phyloP scores from a whole-genome alignment of 2,888 invertebrate genomes.

The Amphipoea oculea region DNA sequence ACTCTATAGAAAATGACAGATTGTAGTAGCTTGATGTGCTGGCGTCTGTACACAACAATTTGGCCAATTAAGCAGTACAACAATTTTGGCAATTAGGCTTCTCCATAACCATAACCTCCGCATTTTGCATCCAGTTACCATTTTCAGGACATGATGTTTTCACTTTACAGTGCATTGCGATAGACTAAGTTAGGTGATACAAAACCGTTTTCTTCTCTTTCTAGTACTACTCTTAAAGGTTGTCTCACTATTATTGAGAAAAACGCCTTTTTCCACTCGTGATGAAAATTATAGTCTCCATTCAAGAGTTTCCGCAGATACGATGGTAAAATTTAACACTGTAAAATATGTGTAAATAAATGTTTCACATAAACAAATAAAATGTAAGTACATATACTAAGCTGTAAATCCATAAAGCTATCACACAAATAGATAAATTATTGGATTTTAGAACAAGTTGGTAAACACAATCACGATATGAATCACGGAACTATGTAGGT shows the following conservation, averaged over 20 bases:
- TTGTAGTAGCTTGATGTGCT: no score
- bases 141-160: background rate
- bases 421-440: conserved; percentile 5
- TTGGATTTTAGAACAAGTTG: conserved; percentile 1
- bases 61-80: no score
- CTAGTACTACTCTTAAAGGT: background rate
- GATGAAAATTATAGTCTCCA: background rate
- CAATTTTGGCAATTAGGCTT: background rate
- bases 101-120: background rate
- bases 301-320: background rate
- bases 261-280: background rate
- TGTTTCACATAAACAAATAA: background rate
- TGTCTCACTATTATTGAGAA: background rate
- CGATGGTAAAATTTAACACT: background rate
- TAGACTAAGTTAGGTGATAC: background rate
- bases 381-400: background rate
- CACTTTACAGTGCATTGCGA: background rate
- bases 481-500: conserved; percentile 29
- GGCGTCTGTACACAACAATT: no score
- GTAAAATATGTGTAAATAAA: background rate
- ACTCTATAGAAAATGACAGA: no score
- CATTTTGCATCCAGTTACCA: background rate
- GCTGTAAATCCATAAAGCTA: background rate
- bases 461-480: background rate
- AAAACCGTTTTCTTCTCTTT: background rate